These are phyloP conservation scores for Acridotheres tristis DNA, from an alignment of 2,797 vertebrate genomes.

Conservation along the genomic window DNA sequence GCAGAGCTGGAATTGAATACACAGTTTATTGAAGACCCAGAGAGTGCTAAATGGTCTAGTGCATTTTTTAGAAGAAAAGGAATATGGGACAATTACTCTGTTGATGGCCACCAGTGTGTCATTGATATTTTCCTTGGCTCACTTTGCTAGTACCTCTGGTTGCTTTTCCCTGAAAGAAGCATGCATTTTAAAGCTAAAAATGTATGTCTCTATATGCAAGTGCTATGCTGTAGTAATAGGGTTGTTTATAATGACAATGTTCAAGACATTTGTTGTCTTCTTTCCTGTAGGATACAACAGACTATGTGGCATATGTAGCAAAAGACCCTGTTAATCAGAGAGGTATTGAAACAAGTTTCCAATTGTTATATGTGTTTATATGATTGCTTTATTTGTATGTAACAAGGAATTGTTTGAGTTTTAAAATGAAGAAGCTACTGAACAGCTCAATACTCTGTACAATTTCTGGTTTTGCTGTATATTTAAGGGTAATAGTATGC, in stretches of 20 bases:
- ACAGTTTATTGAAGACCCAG: background rate
- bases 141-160: background rate
- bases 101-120: background rate
- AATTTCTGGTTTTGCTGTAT: background rate
- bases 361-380: background rate
- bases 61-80: background rate
- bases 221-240: background rate
- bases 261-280: constrained; percentile 41
- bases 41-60: background rate
- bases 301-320: constrained; percentile 93
- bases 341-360: constrained; percentile 78
- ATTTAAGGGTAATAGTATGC: background rate
- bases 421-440: background rate
- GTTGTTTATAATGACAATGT: background rate
- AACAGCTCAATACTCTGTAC: background rate
- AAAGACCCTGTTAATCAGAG: constrained; percentile 90
- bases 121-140: background rate
- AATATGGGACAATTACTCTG: background rate
- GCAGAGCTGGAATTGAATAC: background rate
- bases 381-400: background rate
- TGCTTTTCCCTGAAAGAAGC: background rate
- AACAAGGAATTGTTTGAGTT: background rate
- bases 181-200: background rate
- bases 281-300: constrained; percentile 85
- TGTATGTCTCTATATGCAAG: background rate